Evolutionary conservation across 2,888 invertebrate species (phyloP).

Genomic region (Drosophila pseudotalamancana): DNA sequence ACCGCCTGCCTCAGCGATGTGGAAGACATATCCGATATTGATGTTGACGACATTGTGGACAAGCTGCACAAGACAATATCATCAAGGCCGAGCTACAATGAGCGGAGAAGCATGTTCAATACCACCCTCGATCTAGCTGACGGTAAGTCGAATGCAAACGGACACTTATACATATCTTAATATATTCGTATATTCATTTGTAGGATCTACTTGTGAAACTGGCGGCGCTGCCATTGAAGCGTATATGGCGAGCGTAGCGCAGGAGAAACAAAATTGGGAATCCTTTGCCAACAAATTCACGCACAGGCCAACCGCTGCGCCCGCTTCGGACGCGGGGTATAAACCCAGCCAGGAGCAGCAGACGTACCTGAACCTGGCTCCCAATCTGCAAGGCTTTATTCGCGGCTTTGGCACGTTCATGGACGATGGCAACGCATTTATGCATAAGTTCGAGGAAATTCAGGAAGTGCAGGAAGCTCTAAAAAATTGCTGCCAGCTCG

Average conservation of each 20-base stretch:
- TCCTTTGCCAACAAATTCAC: slow-evolving; percentile 10
- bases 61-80: slow-evolving; percentile 23
- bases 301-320: slow-evolving; percentile 8
- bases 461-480: slow-evolving; percentile 60
- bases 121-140: slow-evolving; percentile 13
- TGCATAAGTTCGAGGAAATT: slow-evolving; percentile 59
- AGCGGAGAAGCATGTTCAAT: slow-evolving; percentile 22
- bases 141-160: neutral
- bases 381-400: slow-evolving; percentile 67
- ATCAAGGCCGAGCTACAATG: slow-evolving; percentile 1
- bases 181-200: neutral
- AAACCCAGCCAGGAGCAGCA: slow-evolving; percentile 68
- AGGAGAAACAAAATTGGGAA: slow-evolving; percentile 68
- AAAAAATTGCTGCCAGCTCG: slow-evolving; percentile 42
- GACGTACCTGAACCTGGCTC: slow-evolving; percentile 60
- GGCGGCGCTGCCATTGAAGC: neutral
- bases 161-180: neutral
- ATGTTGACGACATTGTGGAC: slow-evolving; percentile 28
- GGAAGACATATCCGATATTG: slow-evolving; percentile 45
- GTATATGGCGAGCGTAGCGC: slow-evolving; percentile 49
- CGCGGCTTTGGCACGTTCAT: slow-evolving; percentile 69
- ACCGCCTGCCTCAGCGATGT: slow-evolving; percentile 26
- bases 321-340: neutral
- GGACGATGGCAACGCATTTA: slow-evolving; percentile 55
- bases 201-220: neutral